Conservation (phyloP, 2,113 vertebrate species). For the Cyprichromis sp. region DNA sequence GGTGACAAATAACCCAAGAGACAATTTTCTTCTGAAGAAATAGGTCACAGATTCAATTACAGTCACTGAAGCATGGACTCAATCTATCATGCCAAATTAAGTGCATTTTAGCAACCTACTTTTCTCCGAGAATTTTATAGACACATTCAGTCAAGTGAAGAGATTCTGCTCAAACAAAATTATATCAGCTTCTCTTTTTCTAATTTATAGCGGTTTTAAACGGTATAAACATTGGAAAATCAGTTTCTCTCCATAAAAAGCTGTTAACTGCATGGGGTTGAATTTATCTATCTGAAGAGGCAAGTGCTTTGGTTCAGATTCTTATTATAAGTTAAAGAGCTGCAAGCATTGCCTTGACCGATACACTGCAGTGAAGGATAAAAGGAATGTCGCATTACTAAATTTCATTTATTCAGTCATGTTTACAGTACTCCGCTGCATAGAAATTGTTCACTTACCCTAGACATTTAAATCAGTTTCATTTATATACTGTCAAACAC, state of each 20-base stretch:
- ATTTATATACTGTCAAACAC: neutral
- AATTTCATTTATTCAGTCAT: neutral
- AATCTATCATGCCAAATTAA: slow-evolving; percentile 99
- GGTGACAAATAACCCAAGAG: slow-evolving; percentile 95
- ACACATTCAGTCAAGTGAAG: slow-evolving; percentile 92
- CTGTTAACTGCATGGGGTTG: slow-evolving; percentile 42
- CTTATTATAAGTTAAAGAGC: slow-evolving; percentile 47
- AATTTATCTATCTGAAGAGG: slow-evolving; percentile 56
- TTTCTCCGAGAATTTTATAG: slow-evolving; percentile 99
- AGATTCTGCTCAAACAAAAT: slow-evolving; percentile 83
- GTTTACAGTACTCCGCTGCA: neutral
- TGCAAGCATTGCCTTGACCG: slow-evolving; percentile 8
- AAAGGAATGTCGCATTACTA: neutral
- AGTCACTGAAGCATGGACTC: slow-evolving; percentile 99
- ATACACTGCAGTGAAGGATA: neutral
- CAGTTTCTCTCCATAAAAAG: slow-evolving; percentile 47
- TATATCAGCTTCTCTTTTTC: slow-evolving; percentile 52
- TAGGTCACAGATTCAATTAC: slow-evolving; percentile 99
- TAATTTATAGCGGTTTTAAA: slow-evolving; percentile 62
- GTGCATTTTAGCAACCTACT: slow-evolving; percentile 99
- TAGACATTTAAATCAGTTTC: neutral
- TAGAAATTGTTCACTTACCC: neutral
- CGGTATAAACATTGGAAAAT: slow-evolving; percentile 61
- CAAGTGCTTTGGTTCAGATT: slow-evolving; percentile 30
- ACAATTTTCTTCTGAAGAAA: slow-evolving; percentile 99